Evolutionary conservation across 2,888 invertebrate species (phyloP), one percentile per base, ranked within the genome.

Genomic region (Unio pictorum): DNA sequence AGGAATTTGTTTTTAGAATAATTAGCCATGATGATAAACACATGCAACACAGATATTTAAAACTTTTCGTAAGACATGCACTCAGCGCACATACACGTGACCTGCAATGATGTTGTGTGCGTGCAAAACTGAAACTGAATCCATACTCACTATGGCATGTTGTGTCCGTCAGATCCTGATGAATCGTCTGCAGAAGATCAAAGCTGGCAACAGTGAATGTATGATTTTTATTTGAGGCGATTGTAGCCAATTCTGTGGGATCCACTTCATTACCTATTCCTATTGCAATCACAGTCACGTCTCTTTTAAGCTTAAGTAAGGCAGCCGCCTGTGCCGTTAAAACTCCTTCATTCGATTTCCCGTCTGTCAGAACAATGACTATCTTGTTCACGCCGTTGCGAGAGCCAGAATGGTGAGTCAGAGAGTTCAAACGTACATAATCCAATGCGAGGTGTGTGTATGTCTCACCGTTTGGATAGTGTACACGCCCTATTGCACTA

Each of bases 241-340:
- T 81, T 45, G 68, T 69, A 54, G 65, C 61, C 58, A 86, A 75
- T 66, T 85, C 84, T 30, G 62, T 26, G 17, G 34, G 62, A 68
- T 84, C 82, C 15, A 83, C 81, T 28, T 55, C 67, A 23, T 66
- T 67, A 0, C 86, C 86, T n/a, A 86, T 79, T 18, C 84, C 84
- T 34, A 86, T 76, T 54, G 84, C 80, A 20, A 83, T 81, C 26
- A 84, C 76, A 18, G 73, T 76, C 15, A 78, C 75, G 3, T 45
- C 45, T 45, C 45, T 45, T 45, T 2, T 11, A 1, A 2, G 11
- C 45, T 45, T 45, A 1, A 70, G 66, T 3, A n/a, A 18, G 59
- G 58, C 66, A 23, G 70, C 70, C 1, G 66, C 63, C 3, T 34
- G 26, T 4, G 64, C 57, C 0, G 67, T 71, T 54, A 57, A 34